Evolutionary conservation across 2,113 vertebrate genomes (phyloP).

Genomic region (Menidia beryllina): DNA sequence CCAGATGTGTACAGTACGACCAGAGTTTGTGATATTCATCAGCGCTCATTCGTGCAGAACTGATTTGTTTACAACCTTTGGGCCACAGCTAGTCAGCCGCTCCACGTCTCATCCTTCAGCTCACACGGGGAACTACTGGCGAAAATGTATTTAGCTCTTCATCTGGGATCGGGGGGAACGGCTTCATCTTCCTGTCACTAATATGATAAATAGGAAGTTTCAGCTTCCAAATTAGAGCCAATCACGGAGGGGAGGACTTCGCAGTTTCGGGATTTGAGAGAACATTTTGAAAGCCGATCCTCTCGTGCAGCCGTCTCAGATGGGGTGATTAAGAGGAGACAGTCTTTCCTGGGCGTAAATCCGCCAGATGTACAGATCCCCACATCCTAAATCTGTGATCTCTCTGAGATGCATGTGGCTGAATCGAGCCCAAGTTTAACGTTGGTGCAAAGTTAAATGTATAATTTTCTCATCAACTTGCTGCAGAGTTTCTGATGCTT

Average conservation of each 20-base stretch:
- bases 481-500: background rate
- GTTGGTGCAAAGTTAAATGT: constrained; percentile 26
- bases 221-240: constrained; percentile 43
- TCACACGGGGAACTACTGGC: constrained; percentile 38
- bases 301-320: constrained; percentile 26
- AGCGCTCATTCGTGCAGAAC: constrained; percentile 15
- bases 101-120: constrained; percentile 11
- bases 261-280: constrained; percentile 5
- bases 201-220: constrained; percentile 40
- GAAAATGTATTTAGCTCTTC: constrained; percentile 29
- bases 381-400: constrained; percentile 39
- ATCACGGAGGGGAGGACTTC: constrained; percentile 18
- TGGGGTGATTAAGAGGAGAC: constrained; percentile 46
- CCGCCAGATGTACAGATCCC: constrained; percentile 36
- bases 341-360: constrained; percentile 48
- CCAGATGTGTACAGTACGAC: constrained; percentile 65
- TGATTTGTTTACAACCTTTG: constrained; percentile 56
- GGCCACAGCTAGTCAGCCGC: constrained; percentile 49
- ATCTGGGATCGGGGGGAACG: background rate
- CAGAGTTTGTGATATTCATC: constrained; percentile 26
- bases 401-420: background rate
- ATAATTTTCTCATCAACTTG: constrained; percentile 24
- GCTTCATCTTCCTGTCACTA: constrained; percentile 13
- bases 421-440: constrained; percentile 8
- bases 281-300: constrained; percentile 40